These are phyloP conservation scores for Homarus gammarus DNA, from an alignment of 2,888 invertebrate species.

Conservation along the genomic window DNA sequence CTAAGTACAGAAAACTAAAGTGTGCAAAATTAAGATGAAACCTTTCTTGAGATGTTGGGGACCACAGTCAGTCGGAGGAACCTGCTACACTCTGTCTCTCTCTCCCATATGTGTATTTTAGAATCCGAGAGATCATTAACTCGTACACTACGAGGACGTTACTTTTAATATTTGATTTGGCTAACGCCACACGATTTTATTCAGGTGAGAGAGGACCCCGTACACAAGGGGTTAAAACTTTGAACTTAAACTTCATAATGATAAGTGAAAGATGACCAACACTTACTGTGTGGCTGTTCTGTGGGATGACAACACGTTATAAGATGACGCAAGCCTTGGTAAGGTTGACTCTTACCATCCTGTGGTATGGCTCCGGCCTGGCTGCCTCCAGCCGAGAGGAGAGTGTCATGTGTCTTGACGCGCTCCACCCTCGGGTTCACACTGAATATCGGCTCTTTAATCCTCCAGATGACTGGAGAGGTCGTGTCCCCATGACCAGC, in stretches of 20 bases:
- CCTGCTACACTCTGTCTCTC: no score
- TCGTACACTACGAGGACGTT: no score
- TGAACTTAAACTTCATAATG: slow-evolving; percentile 3
- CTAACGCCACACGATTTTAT: no score
- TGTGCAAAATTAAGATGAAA: no score
- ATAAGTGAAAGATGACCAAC: slow-evolving; percentile 27
- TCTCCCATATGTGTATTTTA: no score
- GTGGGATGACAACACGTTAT: neutral
- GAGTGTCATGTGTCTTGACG: slow-evolving; percentile 27
- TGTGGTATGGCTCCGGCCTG: slow-evolving; percentile 9
- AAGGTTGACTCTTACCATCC: slow-evolving; percentile 4
- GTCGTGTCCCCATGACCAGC: neutral
- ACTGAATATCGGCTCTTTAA: slow-evolving; percentile 3
- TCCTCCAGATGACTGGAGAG: neutral
- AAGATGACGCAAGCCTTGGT: slow-evolving; percentile 6
- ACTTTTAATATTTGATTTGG: no score
- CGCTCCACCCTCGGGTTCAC: slow-evolving; percentile 1
- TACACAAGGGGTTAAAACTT: no score
- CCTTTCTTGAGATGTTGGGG: no score
- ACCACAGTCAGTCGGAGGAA: no score
- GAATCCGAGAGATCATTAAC: no score
- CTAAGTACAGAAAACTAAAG: no score
- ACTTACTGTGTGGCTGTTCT: neutral
- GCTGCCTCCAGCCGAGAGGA: slow-evolving; percentile 1
- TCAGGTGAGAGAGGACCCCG: no score